phyloP scores from a whole-genome alignment of 1,140 invertebrate species.

The Drosophila santomea region DNA sequence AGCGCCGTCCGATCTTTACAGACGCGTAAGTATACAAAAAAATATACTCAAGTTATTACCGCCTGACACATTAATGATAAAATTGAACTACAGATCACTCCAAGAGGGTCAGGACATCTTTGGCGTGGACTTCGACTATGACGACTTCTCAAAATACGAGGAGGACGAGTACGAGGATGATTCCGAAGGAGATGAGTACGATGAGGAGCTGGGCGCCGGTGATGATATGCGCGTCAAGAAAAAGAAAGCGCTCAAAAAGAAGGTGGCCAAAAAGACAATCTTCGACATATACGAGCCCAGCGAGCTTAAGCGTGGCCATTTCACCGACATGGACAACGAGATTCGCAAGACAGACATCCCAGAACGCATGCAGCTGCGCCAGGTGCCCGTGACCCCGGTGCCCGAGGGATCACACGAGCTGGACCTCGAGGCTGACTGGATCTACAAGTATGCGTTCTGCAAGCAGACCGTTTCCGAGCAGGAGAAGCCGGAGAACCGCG shows the following conservation, averaged over 20 bases:
- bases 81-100: slow-evolving; percentile 87
- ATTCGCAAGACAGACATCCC: slow-evolving; percentile 95
- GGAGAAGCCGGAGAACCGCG: slow-evolving; percentile 85
- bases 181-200: slow-evolving; percentile 91
- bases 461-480: slow-evolving; percentile 92
- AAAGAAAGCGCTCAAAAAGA: slow-evolving; percentile 91
- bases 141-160: slow-evolving; percentile 96
- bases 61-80: no score
- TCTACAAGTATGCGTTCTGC: slow-evolving; percentile 96
- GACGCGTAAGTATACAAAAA: slow-evolving; percentile 91
- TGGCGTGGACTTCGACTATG: slow-evolving; percentile 99
- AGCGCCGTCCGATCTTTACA: slow-evolving; percentile 94
- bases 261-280: slow-evolving; percentile 94
- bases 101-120: slow-evolving; percentile 99
- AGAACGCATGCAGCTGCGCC: slow-evolving; percentile 95
- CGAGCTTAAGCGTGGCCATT: slow-evolving; percentile 97
- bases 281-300: slow-evolving; percentile 98
- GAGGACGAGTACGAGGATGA: slow-evolving; percentile 95
- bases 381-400: slow-evolving; percentile 93
- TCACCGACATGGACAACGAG: slow-evolving; percentile 97
- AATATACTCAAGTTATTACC: background rate
- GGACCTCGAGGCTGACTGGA: slow-evolving; percentile 98
- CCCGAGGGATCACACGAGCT: slow-evolving; percentile 94
- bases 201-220: slow-evolving; percentile 88
- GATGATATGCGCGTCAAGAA: slow-evolving; percentile 86